Conservation (phyloP, 2,797 vertebrate genomes). For the Taenioides sp. region DNA sequence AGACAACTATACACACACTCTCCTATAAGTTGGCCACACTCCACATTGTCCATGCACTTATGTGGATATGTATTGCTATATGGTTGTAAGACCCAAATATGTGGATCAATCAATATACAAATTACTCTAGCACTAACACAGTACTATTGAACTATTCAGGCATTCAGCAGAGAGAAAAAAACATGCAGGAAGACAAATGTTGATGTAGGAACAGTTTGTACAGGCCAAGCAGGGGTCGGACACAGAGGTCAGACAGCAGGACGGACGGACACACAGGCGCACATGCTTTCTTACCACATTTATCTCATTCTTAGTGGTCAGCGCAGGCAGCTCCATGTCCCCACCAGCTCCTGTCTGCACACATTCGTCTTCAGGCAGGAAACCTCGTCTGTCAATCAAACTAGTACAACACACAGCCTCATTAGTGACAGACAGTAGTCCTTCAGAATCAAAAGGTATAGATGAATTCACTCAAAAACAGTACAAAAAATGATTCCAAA, state of each 20-base stretch:
- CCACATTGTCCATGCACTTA: no score
- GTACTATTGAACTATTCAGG: neutral
- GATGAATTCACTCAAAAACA: neutral
- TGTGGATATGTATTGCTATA: no score
- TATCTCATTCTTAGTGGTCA: constrained; percentile 79
- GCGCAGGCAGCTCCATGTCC: constrained; percentile 75
- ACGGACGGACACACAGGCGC: neutral
- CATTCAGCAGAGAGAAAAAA: neutral
- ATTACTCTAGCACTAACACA: no score
- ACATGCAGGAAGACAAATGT: neutral
- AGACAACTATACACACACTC: no score
- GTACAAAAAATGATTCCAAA: no score
- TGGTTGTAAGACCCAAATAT: neutral
- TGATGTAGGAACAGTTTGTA: neutral
- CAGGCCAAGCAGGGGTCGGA: constrained; percentile 19
- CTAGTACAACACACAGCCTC: constrained; percentile 61
- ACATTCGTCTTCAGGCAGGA: constrained; percentile 78
- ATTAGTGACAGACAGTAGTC: neutral
- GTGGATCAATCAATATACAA: neutral
- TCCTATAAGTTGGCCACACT: no score
- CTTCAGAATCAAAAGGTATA: neutral
- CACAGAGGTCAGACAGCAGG: no score
- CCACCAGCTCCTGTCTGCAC: constrained; percentile 64
- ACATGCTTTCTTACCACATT: constrained; percentile 85
- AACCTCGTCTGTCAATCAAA: constrained; percentile 92